phyloP scores from a whole-genome alignment of 2,113 vertebrate species.

The Ia io region DNA sequence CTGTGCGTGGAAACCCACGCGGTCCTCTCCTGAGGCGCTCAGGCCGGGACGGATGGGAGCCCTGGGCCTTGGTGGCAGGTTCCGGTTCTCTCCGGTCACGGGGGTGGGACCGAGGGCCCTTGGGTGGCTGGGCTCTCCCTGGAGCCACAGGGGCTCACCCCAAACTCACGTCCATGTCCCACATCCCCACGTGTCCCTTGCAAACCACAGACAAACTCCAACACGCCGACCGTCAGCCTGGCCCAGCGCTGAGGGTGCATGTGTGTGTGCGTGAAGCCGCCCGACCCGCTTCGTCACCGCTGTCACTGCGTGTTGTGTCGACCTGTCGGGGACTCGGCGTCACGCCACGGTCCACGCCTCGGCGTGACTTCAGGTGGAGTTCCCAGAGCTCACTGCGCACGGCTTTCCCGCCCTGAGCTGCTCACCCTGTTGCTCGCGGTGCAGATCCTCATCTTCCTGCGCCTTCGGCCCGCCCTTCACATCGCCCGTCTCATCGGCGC shows the following conservation, averaged over 20 bases:
- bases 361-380: neutral
- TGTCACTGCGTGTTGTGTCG: accelerated
- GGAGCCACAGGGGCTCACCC: neutral
- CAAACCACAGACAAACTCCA: too few species aligned
- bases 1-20: accelerated
- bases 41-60: neutral
- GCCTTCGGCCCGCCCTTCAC: accelerated
- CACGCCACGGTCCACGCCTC: accelerated
- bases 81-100: neutral
- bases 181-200: neutral
- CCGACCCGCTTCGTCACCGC: too few species aligned
- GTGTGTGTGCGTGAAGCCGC: accelerated
- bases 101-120: too few species aligned
- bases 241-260: neutral
- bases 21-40: too few species aligned
- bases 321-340: too few species aligned
- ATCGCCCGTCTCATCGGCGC: accelerated
- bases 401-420: accelerated
- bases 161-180: accelerated
- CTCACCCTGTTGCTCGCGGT: accelerated
- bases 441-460: accelerated
- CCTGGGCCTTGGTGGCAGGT: neutral
- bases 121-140: neutral
- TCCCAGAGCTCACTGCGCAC: neutral
- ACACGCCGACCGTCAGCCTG: neutral